phyloP scores from a whole-genome alignment of 2,797 vertebrate species.

The Pseudochirops corinnae region DNA sequence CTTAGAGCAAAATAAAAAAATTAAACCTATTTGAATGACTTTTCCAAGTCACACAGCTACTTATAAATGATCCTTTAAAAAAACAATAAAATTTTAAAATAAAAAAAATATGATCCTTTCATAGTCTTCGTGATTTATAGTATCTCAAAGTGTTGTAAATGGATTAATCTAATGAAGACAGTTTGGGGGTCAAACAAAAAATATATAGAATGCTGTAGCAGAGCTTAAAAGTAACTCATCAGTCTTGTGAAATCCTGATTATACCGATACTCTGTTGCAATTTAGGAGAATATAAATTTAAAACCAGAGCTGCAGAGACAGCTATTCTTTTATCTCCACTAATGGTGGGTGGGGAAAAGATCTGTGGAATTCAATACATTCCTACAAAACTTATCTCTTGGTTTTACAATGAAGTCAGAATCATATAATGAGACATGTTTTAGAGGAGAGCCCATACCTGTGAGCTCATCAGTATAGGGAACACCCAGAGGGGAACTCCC shows the following conservation, averaged over 20 bases:
- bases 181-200: not conserved
- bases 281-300: not conserved
- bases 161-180: not conserved
- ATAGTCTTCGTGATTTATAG: not conserved
- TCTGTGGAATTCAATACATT: not conserved
- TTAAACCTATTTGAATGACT: not conserved
- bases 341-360: not conserved
- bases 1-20: not conserved
- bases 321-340: not conserved
- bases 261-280: not conserved
- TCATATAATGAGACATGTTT: not conserved
- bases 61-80: not conserved
- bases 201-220: not conserved
- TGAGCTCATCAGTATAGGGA: not conserved
- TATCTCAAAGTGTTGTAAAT: not conserved
- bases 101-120: not conserved
- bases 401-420: not conserved
- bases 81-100: not conserved
- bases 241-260: not conserved
- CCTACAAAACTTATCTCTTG: not conserved
- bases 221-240: not conserved
- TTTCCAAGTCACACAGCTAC: not conserved
- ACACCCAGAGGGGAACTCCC: not conserved
- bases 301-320: not conserved
- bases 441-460: not conserved